phyloP scores from a whole-genome alignment of 2,113 vertebrate species.

The Oncorhynchus nerka region DNA sequence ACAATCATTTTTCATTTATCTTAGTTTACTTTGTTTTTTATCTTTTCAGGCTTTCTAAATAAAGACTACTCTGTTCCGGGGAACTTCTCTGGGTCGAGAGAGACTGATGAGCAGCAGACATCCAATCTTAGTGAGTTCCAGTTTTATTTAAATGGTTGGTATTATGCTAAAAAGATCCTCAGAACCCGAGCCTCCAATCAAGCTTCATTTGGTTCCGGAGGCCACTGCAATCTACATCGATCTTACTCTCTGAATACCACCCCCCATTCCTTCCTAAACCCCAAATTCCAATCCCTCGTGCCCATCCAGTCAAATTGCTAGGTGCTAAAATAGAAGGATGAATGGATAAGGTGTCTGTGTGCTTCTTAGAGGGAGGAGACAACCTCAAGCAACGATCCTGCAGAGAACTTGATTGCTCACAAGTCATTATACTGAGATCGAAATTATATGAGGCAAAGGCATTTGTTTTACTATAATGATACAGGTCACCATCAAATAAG shows the following conservation, averaged over 20 bases:
- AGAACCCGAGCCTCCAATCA: neutral
- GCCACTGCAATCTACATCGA: neutral
- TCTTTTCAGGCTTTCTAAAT: neutral
- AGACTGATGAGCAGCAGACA: neutral
- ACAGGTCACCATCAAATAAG: neutral
- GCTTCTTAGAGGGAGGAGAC: neutral
- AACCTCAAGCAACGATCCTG: neutral
- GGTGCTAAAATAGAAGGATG: neutral
- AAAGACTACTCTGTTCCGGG: neutral
- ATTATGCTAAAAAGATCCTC: neutral
- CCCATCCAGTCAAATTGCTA: neutral
- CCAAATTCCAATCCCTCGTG: neutral
- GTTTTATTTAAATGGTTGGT: neutral
- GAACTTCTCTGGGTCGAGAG: neutral
- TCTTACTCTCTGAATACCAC: neutral
- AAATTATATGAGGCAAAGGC: neutral
- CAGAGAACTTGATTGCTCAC: neutral
- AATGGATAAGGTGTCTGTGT: neutral
- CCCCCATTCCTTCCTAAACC: neutral
- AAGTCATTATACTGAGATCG: neutral
- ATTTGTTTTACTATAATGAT: neutral
- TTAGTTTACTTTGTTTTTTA: neutral
- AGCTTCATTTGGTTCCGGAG: neutral
- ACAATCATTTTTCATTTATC: too few species aligned
- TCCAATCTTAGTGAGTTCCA: conserved; percentile 2